A percentile compares a stretch with the other conserved stretches of the same genome.
These are phyloP conservation scores for Muscina levida DNA, from an alignment of 2,888 invertebrate genomes.

Conservation along the genomic window DNA sequence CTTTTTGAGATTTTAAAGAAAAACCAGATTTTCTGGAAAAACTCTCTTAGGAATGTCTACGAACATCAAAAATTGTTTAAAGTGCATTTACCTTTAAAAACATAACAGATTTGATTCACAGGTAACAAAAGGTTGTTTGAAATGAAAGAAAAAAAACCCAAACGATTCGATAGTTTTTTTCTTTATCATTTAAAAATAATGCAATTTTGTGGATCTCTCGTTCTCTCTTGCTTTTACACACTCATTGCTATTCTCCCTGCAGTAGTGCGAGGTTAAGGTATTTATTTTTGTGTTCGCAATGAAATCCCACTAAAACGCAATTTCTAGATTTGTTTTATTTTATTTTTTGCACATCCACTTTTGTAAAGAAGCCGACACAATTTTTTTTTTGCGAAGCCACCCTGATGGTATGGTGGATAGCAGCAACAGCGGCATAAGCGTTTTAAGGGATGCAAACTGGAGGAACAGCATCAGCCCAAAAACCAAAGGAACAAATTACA, in stretches of 20 bases:
- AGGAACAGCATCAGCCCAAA: background rate
- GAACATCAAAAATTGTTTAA: conserved; percentile 39
- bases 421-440: conserved; percentile 26
- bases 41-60: background rate
- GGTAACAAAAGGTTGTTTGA: conserved; percentile 42
- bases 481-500: conserved; percentile 64
- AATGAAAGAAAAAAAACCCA: conserved; percentile 18
- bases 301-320: conserved; percentile 10
- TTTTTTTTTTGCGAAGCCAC: conserved; percentile 46
- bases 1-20: background rate
- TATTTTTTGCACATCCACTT: background rate
- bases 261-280: background rate
- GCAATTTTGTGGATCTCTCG: conserved; percentile 41
- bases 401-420: conserved; percentile 43
- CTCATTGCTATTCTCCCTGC: background rate
- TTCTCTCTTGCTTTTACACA: conserved; percentile 5
- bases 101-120: conserved; percentile 20
- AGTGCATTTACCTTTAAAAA: conserved; percentile 62
- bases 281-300: background rate
- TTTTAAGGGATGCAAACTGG: conserved; percentile 60
- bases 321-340: background rate
- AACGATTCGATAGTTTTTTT: conserved; percentile 31
- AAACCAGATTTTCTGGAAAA: background rate
- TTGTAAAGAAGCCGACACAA: conserved; percentile 16
- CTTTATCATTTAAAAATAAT: conserved; percentile 27